phyloP scores from a whole-genome alignment of 2,797 vertebrate genomes.

The Propithecus perrieri region DNA sequence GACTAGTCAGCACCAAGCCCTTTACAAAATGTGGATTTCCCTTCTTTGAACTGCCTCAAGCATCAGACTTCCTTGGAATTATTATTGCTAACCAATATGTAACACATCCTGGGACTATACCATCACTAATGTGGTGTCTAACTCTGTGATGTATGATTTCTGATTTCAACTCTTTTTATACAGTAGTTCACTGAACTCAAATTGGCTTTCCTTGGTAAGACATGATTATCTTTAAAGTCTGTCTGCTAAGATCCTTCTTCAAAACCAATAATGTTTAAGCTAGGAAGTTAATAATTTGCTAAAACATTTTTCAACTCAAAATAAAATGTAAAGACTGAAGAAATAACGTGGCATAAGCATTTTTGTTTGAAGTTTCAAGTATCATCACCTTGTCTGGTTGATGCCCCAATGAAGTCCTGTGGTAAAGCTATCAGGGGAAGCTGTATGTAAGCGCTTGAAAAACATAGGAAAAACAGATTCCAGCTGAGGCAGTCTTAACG shows the following conservation, averaged over 20 bases:
- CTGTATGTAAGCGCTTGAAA: constrained; percentile 53
- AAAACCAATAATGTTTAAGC: background rate
- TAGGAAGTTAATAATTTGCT: background rate
- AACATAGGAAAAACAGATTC: constrained; percentile 26
- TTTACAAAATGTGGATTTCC: background rate
- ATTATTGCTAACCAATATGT: background rate
- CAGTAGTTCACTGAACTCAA: background rate
- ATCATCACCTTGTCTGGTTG: background rate
- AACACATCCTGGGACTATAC: background rate
- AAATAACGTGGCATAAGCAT: background rate
- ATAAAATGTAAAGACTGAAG: background rate
- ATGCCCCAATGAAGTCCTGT: background rate
- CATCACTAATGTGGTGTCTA: background rate
- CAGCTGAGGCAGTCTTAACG: constrained; percentile 47
- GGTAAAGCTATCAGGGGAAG: constrained; percentile 19
- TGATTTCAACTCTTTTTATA: background rate
- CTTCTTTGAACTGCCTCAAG: background rate
- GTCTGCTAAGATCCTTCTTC: background rate
- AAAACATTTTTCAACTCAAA: background rate
- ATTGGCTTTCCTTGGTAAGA: background rate
- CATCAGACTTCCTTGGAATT: background rate
- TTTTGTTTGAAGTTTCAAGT: constrained; percentile 31
- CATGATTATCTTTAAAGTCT: background rate
- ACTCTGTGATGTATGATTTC: background rate
- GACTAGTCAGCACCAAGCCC: background rate